phyloP scores from a whole-genome alignment of 2,797 vertebrate species.

The Myotis planiceps region DNA sequence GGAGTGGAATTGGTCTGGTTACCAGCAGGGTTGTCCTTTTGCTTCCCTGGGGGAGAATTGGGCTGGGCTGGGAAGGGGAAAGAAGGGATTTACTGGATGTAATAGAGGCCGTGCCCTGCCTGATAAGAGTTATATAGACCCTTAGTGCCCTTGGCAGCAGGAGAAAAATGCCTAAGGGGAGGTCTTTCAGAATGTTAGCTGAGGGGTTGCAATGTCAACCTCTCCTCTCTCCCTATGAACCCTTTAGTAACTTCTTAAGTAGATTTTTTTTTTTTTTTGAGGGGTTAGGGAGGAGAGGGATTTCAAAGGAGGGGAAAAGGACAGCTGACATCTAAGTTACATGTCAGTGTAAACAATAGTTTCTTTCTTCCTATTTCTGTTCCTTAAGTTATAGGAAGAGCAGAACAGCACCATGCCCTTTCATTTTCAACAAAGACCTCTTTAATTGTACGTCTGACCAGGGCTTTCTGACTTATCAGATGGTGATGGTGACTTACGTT shows the following conservation, averaged over 20 bases:
- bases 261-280: background rate
- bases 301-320: background rate
- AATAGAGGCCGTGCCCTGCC: background rate
- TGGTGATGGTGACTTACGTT: background rate
- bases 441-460: background rate
- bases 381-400: background rate
- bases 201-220: background rate
- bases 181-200: background rate
- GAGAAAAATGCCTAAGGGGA: background rate
- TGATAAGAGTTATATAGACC: background rate
- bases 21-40: background rate
- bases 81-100: background rate
- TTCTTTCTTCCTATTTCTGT: background rate
- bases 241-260: background rate
- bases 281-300: background rate
- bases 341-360: background rate
- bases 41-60: background rate
- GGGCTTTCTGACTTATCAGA: background rate
- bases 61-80: background rate
- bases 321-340: background rate
- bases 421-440: background rate
- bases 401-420: background rate
- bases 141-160: background rate
- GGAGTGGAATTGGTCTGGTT: background rate
- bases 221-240: background rate